phyloP scores from a whole-genome alignment of 2,888 invertebrate genomes.

The Leptodirus hochenwartii region DNA sequence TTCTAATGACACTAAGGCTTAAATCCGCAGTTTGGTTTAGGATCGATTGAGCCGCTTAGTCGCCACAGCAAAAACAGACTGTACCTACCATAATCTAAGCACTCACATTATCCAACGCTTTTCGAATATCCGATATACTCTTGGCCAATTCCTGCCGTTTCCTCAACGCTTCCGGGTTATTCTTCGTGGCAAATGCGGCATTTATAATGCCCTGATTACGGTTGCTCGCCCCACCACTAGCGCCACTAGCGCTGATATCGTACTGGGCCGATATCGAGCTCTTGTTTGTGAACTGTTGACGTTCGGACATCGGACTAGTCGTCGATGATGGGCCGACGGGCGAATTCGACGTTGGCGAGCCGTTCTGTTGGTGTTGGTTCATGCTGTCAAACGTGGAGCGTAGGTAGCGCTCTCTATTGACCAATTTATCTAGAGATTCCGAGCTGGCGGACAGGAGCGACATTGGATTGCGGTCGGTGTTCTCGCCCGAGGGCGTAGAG shows the following conservation, averaged over 20 bases:
- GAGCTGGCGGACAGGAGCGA: slow-evolving; percentile 58
- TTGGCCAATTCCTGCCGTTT: slow-evolving; percentile 64
- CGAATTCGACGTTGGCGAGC: no score
- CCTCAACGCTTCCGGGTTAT: slow-evolving; percentile 43
- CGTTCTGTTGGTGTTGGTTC: slow-evolving; percentile 48
- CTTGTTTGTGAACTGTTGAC: slow-evolving; percentile 30
- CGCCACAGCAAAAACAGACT: background rate
- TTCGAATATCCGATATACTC: slow-evolving; percentile 66
- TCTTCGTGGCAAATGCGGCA: slow-evolving; percentile 34
- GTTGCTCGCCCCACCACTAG: slow-evolving; percentile 17
- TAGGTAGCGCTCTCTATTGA: slow-evolving; percentile 39
- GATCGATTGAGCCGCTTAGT: slow-evolving; percentile 1
- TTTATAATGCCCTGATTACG: slow-evolving; percentile 34
- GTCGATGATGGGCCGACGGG: background rate
- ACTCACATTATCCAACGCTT: slow-evolving; percentile 74
- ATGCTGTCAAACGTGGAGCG: slow-evolving; percentile 54
- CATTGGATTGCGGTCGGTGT: slow-evolving; percentile 55
- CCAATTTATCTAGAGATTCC: slow-evolving; percentile 41
- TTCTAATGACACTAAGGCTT: background rate
- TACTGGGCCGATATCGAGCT: slow-evolving; percentile 47
- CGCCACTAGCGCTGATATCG: slow-evolving; percentile 20
- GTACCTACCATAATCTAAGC: slow-evolving; percentile 1
- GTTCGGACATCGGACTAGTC: slow-evolving; percentile 6
- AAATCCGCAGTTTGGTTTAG: background rate
- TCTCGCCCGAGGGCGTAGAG: slow-evolving; percentile 68